phyloP scores from a whole-genome alignment of 2,797 vertebrate genomes.

The Spinus olivaceus region DNA sequence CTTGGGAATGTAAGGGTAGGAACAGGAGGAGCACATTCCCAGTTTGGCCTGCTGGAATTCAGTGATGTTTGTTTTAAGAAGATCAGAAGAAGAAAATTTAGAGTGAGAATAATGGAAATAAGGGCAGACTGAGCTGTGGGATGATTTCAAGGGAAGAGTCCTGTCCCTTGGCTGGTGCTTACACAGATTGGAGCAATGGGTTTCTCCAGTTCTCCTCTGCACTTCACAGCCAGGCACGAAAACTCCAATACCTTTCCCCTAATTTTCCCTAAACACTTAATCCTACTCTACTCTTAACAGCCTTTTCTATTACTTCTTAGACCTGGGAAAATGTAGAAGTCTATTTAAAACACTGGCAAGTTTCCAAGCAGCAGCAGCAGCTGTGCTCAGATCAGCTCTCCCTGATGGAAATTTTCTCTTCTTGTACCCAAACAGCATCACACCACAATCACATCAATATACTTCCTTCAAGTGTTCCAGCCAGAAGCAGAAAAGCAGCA shows the following conservation, averaged over 20 bases:
- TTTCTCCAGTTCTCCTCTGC: not conserved
- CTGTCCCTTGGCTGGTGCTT: not conserved
- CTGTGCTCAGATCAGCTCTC: not conserved
- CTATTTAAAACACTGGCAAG: constrained; percentile 21
- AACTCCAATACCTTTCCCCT: not conserved
- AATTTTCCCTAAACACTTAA: not conserved
- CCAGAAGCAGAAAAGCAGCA: not conserved
- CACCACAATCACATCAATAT: not conserved
- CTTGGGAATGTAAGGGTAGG: not conserved
- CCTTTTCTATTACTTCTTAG: not conserved
- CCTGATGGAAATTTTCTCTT: not conserved
- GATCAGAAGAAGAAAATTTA: not conserved
- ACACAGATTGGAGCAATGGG: not conserved
- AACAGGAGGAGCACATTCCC: not conserved
- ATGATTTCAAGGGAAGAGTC: not conserved
- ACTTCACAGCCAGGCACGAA: not conserved
- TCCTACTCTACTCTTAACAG: not conserved
- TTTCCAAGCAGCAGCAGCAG: constrained; percentile 19
- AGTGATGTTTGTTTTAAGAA: constrained; percentile 23
- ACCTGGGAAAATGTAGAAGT: constrained; percentile 16
- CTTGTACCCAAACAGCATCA: not conserved
- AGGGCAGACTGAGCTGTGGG: not conserved
- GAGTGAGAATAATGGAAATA: not conserved
- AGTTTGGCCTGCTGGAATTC: not conserved
- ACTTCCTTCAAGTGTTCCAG: not conserved